These are phyloP conservation scores for Ptiloglossa arizonensis DNA, from an alignment of 1,140 invertebrate species.

Conservation along the genomic window DNA sequence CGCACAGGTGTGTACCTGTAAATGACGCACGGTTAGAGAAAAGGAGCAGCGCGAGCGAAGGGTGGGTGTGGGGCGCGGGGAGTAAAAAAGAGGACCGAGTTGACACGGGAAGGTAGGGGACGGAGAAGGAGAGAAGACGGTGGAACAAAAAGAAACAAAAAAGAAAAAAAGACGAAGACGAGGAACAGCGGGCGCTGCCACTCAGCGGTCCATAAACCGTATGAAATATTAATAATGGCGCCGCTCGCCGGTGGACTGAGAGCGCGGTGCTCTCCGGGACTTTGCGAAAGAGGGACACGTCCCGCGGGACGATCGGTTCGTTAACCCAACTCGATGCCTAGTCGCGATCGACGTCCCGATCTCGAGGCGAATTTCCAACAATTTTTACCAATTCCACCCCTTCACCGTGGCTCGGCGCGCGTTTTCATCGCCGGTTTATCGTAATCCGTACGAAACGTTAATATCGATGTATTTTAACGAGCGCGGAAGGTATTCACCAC, in stretches of 20 bases:
- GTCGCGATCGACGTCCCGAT: constrained; percentile 31
- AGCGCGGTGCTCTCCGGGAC: constrained; percentile 32
- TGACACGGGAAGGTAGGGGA: background rate
- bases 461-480: background rate
- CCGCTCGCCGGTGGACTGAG: constrained; percentile 50
- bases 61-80: too few relatives aligned
- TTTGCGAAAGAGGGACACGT: constrained; percentile 59
- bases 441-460: background rate
- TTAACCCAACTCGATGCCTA: constrained; percentile 48
- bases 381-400: constrained; percentile 31
- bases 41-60: constrained; percentile 1
- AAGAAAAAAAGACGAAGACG: constrained; percentile 42
- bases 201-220: constrained; percentile 71
- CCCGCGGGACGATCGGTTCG: constrained; percentile 57
- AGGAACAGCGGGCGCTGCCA: constrained; percentile 66
- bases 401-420: background rate
- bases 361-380: constrained; percentile 23
- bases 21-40: constrained; percentile 34
- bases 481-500: too few relatives aligned
- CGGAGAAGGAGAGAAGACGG: constrained; percentile 9
- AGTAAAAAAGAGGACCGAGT: background rate
- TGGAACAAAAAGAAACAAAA: constrained; percentile 37
- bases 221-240: constrained; percentile 72
- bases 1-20: constrained; percentile 35
- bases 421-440: background rate